phyloP scores from a whole-genome alignment of 1,140 invertebrate genomes.

The Psilanteris sp. region DNA sequence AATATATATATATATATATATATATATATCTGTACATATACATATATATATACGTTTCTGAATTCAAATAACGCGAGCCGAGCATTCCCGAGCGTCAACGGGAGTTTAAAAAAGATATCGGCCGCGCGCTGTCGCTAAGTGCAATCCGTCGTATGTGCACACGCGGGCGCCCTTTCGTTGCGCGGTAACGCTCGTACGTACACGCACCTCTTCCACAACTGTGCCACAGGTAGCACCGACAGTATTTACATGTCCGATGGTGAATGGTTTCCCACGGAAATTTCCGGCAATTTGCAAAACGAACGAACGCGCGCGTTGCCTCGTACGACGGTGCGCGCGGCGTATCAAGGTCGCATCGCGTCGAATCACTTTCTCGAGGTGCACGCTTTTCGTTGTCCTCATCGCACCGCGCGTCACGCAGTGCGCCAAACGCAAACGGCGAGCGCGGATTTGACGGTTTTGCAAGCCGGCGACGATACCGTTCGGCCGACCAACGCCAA shows the following conservation, averaged over 20 bases:
- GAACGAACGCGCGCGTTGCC: conserved; percentile 62
- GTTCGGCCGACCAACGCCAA: too few species aligned
- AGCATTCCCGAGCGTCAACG: not conserved
- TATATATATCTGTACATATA: too few species aligned
- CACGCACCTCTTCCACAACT: conserved; percentile 27
- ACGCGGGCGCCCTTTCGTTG: conserved; percentile 13
- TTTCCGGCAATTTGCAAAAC: conserved; percentile 75
- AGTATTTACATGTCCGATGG: conserved; percentile 60
- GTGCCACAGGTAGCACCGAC: conserved; percentile 30
- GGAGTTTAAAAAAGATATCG: conserved; percentile 33
- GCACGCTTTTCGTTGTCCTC: too few species aligned
- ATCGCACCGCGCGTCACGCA: too few species aligned
- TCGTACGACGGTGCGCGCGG: conserved; percentile 60
- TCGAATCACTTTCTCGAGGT: conserved; percentile 59
- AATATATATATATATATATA: too few species aligned
- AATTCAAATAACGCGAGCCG: conserved; percentile 4
- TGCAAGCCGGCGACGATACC: too few species aligned
- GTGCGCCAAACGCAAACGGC: too few species aligned
- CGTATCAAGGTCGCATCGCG: conserved; percentile 68
- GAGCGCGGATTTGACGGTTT: too few species aligned
- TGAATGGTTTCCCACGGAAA: conserved; percentile 75
- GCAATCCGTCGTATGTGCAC: conserved; percentile 32
- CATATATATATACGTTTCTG: not conserved
- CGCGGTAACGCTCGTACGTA: conserved; percentile 10
- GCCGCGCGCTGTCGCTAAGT: conserved; percentile 37